Conservation (phyloP, 2,888 invertebrate species). For the Rhodophaea formosa region DNA sequence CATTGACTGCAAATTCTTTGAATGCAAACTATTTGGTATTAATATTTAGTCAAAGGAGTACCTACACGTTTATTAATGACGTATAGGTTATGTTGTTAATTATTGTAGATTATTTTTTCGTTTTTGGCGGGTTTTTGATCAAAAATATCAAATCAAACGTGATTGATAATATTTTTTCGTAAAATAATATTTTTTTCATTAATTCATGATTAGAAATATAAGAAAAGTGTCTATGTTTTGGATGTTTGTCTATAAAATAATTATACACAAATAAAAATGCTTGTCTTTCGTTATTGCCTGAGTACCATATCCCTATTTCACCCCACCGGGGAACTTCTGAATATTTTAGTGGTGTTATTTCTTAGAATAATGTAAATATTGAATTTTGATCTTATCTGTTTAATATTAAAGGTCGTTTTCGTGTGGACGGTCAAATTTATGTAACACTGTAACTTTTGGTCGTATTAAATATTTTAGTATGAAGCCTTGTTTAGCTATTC, state of each 20-base stretch:
- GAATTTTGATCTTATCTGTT: conserved; percentile 38
- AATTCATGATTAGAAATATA: too few species aligned
- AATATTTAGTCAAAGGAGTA: background rate
- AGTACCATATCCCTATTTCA: conserved; percentile 55
- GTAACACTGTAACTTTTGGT: conserved; percentile 64
- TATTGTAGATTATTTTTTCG: conserved; percentile 18
- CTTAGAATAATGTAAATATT: conserved; percentile 34
- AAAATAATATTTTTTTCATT: too few species aligned
- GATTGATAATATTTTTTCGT: too few species aligned
- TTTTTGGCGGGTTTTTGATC: background rate
- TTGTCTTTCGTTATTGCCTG: conserved; percentile 34
- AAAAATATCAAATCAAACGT: too few species aligned
- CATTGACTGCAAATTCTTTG: conserved; percentile 12
- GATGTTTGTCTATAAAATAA: conserved; percentile 31
- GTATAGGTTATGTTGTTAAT: background rate
- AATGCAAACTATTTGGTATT: conserved; percentile 3
- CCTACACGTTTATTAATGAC: background rate
- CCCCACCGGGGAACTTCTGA: conserved; percentile 46
- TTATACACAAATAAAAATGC: conserved; percentile 39
- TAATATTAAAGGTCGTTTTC: conserved; percentile 38
- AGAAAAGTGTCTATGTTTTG: too few species aligned
- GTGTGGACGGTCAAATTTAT: conserved; percentile 39
- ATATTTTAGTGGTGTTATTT: conserved; percentile 64
- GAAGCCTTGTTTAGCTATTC: conserved; percentile 32
- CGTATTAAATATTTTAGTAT: conserved; percentile 60